phyloP scores from a whole-genome alignment of 1,140 invertebrate species.

The Mya arenaria region DNA sequence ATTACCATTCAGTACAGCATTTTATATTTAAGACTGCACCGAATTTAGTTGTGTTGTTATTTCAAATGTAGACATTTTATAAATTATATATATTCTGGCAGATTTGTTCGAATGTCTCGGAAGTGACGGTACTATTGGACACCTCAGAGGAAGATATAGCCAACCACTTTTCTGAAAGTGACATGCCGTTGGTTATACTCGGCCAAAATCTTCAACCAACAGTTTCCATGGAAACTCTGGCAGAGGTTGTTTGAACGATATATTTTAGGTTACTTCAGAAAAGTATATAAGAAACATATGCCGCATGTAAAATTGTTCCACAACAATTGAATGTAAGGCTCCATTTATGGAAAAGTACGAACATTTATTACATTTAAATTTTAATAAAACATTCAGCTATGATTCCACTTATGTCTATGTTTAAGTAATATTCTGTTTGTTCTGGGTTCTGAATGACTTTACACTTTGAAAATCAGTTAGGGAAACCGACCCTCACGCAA shows the following conservation, averaged over 20 bases:
- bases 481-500: no score
- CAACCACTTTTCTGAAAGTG: not conserved
- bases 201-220: not conserved
- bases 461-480: no score
- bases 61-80: no score
- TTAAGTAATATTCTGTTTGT: no score
- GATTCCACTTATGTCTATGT: no score
- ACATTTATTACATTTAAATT: no score
- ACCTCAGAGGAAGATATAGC: not conserved
- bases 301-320: not conserved
- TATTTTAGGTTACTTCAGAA: not conserved
- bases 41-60: no score
- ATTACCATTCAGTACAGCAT: no score
- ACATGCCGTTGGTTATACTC: conserved; percentile 5
- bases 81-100: conserved; percentile 10
- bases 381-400: no score
- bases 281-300: no score
- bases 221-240: not conserved
- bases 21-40: no score
- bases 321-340: not conserved
- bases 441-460: no score
- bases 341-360: not conserved
- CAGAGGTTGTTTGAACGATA: conserved; percentile 16
- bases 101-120: conserved; percentile 11
- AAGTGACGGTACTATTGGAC: not conserved